Base-by-base conservation (phyloP, 2,888 invertebrate genomes). In the Dryococelus australis region DNA sequence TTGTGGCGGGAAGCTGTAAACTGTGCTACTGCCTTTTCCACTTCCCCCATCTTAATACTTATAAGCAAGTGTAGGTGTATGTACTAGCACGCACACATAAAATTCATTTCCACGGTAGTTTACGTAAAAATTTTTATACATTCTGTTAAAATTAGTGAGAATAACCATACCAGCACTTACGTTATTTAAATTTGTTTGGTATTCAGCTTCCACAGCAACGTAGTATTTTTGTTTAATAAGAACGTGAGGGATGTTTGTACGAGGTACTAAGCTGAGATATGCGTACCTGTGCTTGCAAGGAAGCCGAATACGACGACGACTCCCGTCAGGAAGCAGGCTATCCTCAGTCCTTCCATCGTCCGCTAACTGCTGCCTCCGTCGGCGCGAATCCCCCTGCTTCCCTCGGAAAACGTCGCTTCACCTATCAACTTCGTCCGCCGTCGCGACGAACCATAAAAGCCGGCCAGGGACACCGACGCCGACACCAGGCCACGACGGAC, bases 201-300 rank as follows among this genome's bases (percentile, higher is more conserved):
- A 35, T 35, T 35, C 35, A 3, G 35, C 35, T 35, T 4, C 35
- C 35, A 35, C 35, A 35, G 35, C 35, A 35, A 35, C 35, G 35
- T 35, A 35, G 35, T 4, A 35, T 1, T 35, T 35, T 35, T 35
- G 35, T 35, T 35, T 35, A 3, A 35, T 3, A 35, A 35, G 4
- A 35, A 35, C 35, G 2, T 35, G 35, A 35, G 35, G 35, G 35
- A 35, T 35, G 35, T 35, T 35, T 35, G 35, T 35, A 35, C 35
- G 35, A 35, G 4, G 35, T 35, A 35, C 35, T 35, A 35, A 35
- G 35, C 35, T 35, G 35, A 35, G 35, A 35, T 16, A 65, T 65
- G 65, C 88, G 86, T 83, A 88, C 88, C 88, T 78, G 85, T 88
- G 24, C 87, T 53, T 13, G 88, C 85, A 43, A 88, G 87, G 81